phyloP scores from a whole-genome alignment of 2,113 vertebrate genomes.

The Cavia aperea region DNA sequence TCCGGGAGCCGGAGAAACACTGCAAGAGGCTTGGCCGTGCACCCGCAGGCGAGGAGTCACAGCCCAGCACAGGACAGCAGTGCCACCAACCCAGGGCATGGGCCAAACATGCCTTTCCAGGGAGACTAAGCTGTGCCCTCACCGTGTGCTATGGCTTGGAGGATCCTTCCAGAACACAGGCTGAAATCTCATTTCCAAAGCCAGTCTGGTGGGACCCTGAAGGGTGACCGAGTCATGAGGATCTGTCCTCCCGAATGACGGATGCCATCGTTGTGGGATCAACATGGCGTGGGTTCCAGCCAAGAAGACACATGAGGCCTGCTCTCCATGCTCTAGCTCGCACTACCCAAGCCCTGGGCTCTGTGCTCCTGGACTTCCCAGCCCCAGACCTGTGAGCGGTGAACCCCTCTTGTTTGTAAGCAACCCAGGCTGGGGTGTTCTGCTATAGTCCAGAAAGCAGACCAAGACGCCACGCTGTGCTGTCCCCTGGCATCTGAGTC shows the following conservation, averaged over 20 bases:
- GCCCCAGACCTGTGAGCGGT: neutral
- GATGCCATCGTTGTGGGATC: neutral
- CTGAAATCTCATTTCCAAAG: neutral
- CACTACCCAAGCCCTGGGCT: neutral
- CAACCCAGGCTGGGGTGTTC: neutral
- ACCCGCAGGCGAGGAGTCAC: neutral
- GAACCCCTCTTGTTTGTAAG: too few species aligned
- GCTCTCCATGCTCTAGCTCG: fast-evolving
- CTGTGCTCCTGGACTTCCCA: neutral
- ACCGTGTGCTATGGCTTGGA: neutral
- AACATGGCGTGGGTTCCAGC: neutral
- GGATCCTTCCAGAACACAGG: neutral
- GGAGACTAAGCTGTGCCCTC: neutral
- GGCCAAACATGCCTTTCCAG: neutral
- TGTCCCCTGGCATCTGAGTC: neutral
- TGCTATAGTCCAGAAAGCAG: neutral
- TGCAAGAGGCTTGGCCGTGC: neutral
- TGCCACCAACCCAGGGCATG: neutral
- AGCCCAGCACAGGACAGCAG: neutral
- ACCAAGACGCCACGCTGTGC: neutral
- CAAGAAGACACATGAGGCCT: neutral
- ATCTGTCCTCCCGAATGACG: neutral
- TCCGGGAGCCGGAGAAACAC: neutral
- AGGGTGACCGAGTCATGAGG: neutral
- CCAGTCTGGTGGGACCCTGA: neutral